Evolutionary conservation across 2,797 vertebrate genomes (phyloP).

Genomic region (Tokudaia muenninki): DNA sequence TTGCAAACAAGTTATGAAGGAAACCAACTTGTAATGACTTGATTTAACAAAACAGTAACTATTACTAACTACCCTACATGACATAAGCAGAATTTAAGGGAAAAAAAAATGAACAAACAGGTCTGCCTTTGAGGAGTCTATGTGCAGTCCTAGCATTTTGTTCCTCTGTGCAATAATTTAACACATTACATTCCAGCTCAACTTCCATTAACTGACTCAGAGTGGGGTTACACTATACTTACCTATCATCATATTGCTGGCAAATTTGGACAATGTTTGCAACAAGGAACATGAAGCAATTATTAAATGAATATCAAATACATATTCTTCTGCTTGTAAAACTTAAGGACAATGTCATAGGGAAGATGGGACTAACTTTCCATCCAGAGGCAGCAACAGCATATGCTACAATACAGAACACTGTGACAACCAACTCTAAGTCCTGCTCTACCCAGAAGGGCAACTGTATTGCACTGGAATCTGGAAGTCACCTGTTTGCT

Average conservation of each 20-base stretch:
- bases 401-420: rapidly evolving
- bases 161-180: constrained; percentile 2
- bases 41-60: constrained; percentile 35
- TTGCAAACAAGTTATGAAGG: background rate
- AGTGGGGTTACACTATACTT: background rate
- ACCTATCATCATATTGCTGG: background rate
- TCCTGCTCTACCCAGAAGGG: background rate
- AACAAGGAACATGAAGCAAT: constrained; percentile 13
- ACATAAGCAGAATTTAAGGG: background rate
- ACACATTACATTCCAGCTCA: background rate
- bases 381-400: background rate
- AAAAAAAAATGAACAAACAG: background rate
- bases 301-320: background rate
- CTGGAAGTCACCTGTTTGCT: background rate
- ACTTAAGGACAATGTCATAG: background rate
- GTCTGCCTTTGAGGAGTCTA: background rate
- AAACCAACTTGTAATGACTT: background rate
- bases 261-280: background rate
- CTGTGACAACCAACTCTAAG: background rate
- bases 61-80: background rate
- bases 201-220: background rate
- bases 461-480: background rate
- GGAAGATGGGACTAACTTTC: background rate
- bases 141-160: background rate
- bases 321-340: background rate